Percentiles rank a stretch among this genome's conserved stretches.
Conservation (phyloP, 2,113 vertebrate species). For the Isurus oxyrinchus region DNA sequence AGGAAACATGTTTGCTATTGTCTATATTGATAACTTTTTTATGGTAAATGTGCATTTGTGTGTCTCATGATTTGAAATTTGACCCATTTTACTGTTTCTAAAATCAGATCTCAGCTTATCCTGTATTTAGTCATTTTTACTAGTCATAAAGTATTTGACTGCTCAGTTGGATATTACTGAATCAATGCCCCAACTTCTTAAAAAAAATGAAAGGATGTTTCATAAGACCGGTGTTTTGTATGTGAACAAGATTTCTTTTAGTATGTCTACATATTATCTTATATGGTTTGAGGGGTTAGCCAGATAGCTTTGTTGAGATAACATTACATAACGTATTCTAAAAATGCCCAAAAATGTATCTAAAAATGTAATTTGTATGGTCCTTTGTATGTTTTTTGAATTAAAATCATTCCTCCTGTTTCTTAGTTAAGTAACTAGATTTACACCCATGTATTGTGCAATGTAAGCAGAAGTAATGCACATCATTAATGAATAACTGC, state of each 20-base stretch:
- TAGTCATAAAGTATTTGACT: not conserved
- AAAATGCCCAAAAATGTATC: not conserved
- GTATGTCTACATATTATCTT: not conserved
- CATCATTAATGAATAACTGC: not conserved
- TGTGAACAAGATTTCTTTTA: not conserved
- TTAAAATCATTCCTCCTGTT: not conserved
- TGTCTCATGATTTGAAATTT: conserved; percentile 5
- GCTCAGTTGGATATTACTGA: not conserved
- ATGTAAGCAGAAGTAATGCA: not conserved
- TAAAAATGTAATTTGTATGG: not conserved
- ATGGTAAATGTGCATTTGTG: not conserved
- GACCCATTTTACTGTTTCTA: not conserved
- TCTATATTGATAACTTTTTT: not conserved
- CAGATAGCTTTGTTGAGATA: not conserved
- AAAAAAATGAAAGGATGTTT: not conserved
- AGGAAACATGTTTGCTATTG: not conserved
- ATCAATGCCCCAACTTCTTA: not conserved
- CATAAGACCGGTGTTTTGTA: not conserved
- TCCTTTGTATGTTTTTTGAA: not conserved
- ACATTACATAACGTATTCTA: not conserved
- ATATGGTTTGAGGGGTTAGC: not conserved
- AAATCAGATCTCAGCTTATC: not conserved
- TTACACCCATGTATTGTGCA: not conserved
- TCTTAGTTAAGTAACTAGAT: not conserved
- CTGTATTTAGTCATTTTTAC: not conserved